Conservation (phyloP, 2,888 invertebrate species). For the Neoitamus cyanurus region DNA sequence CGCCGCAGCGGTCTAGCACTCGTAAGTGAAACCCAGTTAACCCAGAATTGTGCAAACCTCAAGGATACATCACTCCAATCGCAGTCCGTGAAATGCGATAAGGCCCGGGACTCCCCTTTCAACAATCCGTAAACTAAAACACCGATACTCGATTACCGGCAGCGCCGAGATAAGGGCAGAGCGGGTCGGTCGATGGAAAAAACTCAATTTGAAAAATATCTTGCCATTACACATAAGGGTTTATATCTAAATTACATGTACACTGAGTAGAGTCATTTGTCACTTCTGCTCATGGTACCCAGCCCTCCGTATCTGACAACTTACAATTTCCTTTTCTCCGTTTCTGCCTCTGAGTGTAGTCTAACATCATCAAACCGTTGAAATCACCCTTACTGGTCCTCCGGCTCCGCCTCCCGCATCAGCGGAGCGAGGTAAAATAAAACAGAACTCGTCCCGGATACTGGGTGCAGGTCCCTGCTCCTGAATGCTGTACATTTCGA, state of each 20-base stretch:
- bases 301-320: slow-evolving; percentile 54
- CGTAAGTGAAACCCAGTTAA: slow-evolving; percentile 18
- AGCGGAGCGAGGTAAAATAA: slow-evolving; percentile 26
- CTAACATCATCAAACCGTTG: slow-evolving; percentile 42
- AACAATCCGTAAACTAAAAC: slow-evolving; percentile 45
- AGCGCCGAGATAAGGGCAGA: slow-evolving; percentile 11
- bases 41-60: slow-evolving; percentile 29
- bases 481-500: slow-evolving; percentile 1
- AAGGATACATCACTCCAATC: slow-evolving; percentile 19
- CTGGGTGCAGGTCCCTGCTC: background rate
- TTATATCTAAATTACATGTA: slow-evolving; percentile 57
- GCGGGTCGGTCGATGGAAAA: slow-evolving; percentile 11
- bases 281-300: slow-evolving; percentile 50
- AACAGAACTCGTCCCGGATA: slow-evolving; percentile 18
- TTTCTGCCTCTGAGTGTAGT: slow-evolving; percentile 15
- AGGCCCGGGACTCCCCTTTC: slow-evolving; percentile 21
- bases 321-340: slow-evolving; percentile 54
- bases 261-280: slow-evolving; percentile 57
- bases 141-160: slow-evolving; percentile 43
- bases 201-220: slow-evolving; percentile 56
- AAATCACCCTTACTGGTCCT: slow-evolving; percentile 26
- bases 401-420: slow-evolving; percentile 12
- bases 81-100: slow-evolving; percentile 30
- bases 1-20: background rate
- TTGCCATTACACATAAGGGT: slow-evolving; percentile 54